These are phyloP conservation scores for Cecidostiba fungosa DNA, from an alignment of 2,888 invertebrate species.

Conservation along the genomic window DNA sequence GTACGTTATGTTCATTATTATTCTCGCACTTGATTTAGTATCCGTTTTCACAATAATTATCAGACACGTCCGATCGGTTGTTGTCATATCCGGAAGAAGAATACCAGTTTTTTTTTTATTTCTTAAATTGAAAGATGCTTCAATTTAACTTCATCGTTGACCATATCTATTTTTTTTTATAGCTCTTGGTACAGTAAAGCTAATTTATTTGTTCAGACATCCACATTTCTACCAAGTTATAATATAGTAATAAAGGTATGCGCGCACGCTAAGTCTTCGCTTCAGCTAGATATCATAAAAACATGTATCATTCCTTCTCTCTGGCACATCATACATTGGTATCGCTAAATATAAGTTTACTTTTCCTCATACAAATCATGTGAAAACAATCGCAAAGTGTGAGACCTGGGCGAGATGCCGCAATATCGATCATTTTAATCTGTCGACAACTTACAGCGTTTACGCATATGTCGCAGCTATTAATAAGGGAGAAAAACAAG, in stretches of 20 bases:
- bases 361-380: conserved; percentile 67
- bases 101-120: conserved; percentile 74
- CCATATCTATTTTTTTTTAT: conserved; percentile 70
- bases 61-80: conserved; percentile 79
- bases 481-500: conserved; percentile 59
- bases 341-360: conserved; percentile 79
- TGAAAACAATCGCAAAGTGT: conserved; percentile 63
- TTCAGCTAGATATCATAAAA: conserved; percentile 80
- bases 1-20: conserved; percentile 70
- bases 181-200: conserved; percentile 80
- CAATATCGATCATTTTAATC: conserved; percentile 39
- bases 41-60: conserved; percentile 70
- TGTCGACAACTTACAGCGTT: conserved; percentile 50
- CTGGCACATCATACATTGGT: conserved; percentile 80
- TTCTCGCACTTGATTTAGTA: conserved; percentile 61
- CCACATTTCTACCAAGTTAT: conserved; percentile 80
- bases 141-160: conserved; percentile 62
- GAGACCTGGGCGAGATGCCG: conserved; percentile 53
- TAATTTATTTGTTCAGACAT: conserved; percentile 80
- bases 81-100: conserved; percentile 80
- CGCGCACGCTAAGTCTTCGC: conserved; percentile 79
- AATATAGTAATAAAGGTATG: conserved; percentile 80
- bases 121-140: conserved; percentile 65
- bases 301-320: conserved; percentile 79
- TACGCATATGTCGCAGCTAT: conserved; percentile 59